phyloP scores from a whole-genome alignment of 2,113 vertebrate genomes.

The Rhinoderma darwinii region DNA sequence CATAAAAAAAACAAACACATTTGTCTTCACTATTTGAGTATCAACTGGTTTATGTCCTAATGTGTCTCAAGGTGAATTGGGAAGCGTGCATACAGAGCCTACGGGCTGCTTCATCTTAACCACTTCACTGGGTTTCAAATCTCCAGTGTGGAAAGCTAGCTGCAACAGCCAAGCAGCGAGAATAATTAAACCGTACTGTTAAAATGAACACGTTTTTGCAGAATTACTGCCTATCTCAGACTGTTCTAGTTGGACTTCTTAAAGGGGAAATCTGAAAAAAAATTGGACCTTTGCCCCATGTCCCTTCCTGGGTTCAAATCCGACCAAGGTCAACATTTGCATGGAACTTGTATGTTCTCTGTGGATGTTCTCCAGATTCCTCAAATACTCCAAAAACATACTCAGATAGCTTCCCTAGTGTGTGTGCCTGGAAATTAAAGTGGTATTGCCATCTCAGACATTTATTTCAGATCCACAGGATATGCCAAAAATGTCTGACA shows the following conservation, averaged over 20 bases:
- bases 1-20: background rate
- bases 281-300: too few species aligned
- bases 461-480: too few species aligned
- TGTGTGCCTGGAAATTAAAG: too few species aligned
- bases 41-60: background rate
- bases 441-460: too few species aligned
- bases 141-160: background rate
- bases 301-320: too few species aligned
- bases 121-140: constrained; percentile 21
- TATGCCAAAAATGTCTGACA: too few species aligned
- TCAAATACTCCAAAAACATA: too few species aligned
- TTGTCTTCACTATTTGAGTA: background rate
- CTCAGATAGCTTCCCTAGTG: too few species aligned
- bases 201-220: background rate
- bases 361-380: too few species aligned
- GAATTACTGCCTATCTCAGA: background rate
- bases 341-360: too few species aligned
- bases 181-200: background rate
- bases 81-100: background rate
- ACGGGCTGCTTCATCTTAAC: background rate
- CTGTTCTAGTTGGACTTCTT: background rate
- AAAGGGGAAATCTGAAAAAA: background rate
- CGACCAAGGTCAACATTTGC: too few species aligned
- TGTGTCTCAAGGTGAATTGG: background rate
- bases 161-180: background rate